Conservation (phyloP, 2,888 invertebrate genomes). For the Candidula unifasciata region DNA sequence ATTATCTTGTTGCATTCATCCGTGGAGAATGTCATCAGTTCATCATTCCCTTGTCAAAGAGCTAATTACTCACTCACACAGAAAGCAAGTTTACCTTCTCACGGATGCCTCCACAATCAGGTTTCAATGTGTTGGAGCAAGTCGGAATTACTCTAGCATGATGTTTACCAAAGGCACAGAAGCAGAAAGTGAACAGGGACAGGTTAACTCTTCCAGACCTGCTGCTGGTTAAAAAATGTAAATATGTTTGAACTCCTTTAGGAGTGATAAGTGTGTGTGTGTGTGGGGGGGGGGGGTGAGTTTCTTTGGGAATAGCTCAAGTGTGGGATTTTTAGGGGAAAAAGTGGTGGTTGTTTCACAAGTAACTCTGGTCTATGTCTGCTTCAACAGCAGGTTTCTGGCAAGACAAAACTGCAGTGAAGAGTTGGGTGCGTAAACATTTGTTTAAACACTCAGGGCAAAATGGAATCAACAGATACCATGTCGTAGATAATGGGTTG, state of each 20-base stretch:
- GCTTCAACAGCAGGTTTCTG: background rate
- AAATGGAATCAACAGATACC: conserved; percentile 25
- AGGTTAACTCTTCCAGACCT: background rate
- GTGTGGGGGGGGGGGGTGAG: background rate
- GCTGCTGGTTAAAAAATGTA: background rate
- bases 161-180: background rate
- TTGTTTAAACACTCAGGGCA: conserved; percentile 7
- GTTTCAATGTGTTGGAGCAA: background rate
- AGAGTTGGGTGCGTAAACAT: background rate
- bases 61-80: background rate
- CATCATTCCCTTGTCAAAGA: background rate
- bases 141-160: background rate
- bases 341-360: conserved; percentile 13
- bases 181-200: background rate
- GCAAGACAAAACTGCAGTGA: background rate
- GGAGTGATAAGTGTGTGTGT: no score
- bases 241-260: background rate
- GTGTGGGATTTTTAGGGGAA: background rate
- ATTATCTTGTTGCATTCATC: background rate
- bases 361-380: background rate
- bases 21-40: background rate
- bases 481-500: conserved; percentile 14
- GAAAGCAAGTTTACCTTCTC: background rate
- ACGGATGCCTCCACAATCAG: background rate
- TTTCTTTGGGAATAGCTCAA: background rate